Percentiles rank a stretch among this genome's conserved stretches.
Conservation (phyloP, 2,797 vertebrate species). For the Spinibarbus caldwelli region DNA sequence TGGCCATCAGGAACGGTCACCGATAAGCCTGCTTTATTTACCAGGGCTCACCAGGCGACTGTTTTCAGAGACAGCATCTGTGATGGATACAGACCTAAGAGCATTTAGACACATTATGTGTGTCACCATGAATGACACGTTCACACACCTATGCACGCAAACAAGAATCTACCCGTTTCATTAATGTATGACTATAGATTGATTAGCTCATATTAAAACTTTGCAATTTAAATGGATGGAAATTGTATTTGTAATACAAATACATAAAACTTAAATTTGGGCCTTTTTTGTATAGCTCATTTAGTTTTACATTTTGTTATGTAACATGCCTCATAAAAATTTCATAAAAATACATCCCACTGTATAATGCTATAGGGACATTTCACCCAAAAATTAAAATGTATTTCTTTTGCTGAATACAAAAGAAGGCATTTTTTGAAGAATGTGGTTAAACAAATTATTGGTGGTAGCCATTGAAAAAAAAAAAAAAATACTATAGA, state of each 20-base stretch:
- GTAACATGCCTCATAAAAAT: background rate
- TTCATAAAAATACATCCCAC: no score
- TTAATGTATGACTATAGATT: background rate
- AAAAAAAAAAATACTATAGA: background rate
- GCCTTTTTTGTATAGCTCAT: background rate
- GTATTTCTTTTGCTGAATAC: no score
- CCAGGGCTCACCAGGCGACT: constrained; percentile 18
- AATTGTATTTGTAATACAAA: background rate
- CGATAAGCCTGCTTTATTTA: constrained; percentile 27
- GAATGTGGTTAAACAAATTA: no score
- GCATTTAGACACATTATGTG: constrained; percentile 33
- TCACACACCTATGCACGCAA: background rate
- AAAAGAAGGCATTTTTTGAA: background rate
- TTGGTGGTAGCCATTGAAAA: no score
- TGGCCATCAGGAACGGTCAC: background rate
- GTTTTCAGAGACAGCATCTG: constrained; percentile 34
- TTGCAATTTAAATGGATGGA: background rate
- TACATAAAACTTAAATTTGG: background rate
- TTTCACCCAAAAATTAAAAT: background rate
- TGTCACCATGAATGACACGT: background rate
- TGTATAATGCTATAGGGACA: background rate
- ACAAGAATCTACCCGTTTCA: background rate
- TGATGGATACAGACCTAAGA: constrained; percentile 27
- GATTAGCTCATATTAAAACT: background rate
- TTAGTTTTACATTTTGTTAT: background rate